Evolutionary conservation across 2,888 invertebrate species (phyloP).

Genomic region (Drosophila robusta): DNA sequence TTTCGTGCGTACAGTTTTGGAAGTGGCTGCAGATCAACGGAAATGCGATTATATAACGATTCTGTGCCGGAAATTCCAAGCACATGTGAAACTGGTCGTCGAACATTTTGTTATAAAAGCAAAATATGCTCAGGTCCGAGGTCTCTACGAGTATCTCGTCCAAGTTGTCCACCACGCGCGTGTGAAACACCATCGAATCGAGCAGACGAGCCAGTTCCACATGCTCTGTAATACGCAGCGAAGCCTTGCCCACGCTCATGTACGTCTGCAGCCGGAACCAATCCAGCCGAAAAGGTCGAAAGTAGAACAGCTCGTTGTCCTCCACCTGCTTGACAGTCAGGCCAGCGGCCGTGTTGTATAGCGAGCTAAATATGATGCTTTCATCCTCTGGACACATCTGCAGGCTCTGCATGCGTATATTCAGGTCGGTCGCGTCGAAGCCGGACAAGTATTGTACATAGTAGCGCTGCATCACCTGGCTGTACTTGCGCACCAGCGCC

Average conservation of each 20-base stretch:
- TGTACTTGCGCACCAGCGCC: slow-evolving; percentile 97
- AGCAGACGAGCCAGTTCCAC: slow-evolving; percentile 95
- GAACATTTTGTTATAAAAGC: slow-evolving; percentile 98
- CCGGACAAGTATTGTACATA: slow-evolving; percentile 98
- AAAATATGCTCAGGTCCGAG: slow-evolving; percentile 98
- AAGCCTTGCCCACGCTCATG: slow-evolving; percentile 93
- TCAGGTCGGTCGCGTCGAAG: slow-evolving; percentile 96
- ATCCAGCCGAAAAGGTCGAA: slow-evolving; percentile 96
- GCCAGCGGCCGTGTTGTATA: slow-evolving; percentile 94
- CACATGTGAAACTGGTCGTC: slow-evolving; percentile 99
- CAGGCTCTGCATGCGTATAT: slow-evolving; percentile 93
- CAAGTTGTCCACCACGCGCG: slow-evolving; percentile 98
- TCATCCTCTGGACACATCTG: slow-evolving; percentile 97
- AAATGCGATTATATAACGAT: slow-evolving; percentile 98
- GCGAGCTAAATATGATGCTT: slow-evolving; percentile 95
- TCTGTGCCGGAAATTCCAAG: slow-evolving; percentile 99
- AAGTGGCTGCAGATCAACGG: slow-evolving; percentile 99
- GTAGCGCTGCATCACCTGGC: slow-evolving; percentile 98
- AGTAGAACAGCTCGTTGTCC: slow-evolving; percentile 97
- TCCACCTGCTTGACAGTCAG: slow-evolving; percentile 97
- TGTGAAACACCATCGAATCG: slow-evolving; percentile 98
- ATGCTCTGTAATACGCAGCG: slow-evolving; percentile 92
- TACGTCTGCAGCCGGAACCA: slow-evolving; percentile 99
- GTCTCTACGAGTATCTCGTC: slow-evolving; percentile 98
- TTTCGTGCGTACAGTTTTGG: slow-evolving; percentile 98